These are phyloP conservation scores for Tinamus guttatus DNA, from an alignment of 2,113 vertebrate species.

Conservation along the genomic window DNA sequence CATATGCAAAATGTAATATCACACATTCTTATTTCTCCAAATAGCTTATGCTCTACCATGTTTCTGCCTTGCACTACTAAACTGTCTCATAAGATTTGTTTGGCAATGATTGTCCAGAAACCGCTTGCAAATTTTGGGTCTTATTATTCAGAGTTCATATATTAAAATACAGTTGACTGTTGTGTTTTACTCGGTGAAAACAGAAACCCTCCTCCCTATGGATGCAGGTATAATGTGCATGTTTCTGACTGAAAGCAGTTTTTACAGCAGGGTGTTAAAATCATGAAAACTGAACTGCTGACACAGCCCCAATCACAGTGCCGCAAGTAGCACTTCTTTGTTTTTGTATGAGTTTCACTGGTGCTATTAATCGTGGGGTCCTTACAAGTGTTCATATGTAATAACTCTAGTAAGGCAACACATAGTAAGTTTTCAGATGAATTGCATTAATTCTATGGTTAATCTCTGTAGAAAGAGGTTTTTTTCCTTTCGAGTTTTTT, in stretches of 20 bases:
- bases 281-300: constrained; percentile 40
- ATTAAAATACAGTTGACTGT: background rate
- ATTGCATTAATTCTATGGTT: constrained; percentile 2
- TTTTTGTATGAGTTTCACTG: constrained; percentile 7
- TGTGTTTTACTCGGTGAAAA: background rate
- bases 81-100: background rate
- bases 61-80: constrained; percentile 1
- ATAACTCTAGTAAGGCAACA: background rate
- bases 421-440: constrained; percentile 29
- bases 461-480: constrained; percentile 29
- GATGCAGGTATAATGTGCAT: background rate
- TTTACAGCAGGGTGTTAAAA: constrained; percentile 49
- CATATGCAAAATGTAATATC: background rate
- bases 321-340: constrained; percentile 47
- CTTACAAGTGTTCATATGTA: background rate
- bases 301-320: constrained; percentile 28
- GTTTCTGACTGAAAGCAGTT: background rate
- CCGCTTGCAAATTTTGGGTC: background rate
- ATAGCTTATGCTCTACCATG: background rate
- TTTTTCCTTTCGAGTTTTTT: background rate
- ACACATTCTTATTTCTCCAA: background rate
- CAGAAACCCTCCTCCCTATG: background rate
- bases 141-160: background rate
- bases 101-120: background rate
- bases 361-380: background rate